Evolutionary conservation across 2,888 invertebrate genomes (phyloP).

Genomic region (Tyria jacobaeae): DNA sequence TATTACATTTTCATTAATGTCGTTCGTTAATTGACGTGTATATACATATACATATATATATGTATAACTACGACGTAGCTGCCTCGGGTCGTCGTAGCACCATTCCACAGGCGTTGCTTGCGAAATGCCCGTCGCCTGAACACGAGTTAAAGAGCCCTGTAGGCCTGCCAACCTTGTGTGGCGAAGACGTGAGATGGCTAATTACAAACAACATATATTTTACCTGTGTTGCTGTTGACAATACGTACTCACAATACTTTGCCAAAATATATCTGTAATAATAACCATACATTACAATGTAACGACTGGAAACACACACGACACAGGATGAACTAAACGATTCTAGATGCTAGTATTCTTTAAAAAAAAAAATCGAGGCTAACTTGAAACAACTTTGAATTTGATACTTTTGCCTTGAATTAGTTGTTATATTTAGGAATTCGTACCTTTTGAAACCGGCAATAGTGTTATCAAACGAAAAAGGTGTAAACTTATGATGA

Average conservation of each 20-base stretch:
- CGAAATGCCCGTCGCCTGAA: slow-evolving; percentile 45
- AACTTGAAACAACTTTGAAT: too few species aligned
- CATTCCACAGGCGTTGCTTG: slow-evolving; percentile 54
- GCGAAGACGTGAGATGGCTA: slow-evolving; percentile 61
- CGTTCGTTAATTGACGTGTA: too few species aligned
- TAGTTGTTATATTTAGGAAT: too few species aligned
- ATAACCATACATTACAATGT: slow-evolving; percentile 23
- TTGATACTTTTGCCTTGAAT: too few species aligned
- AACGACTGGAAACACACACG: slow-evolving; percentile 3
- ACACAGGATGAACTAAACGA: slow-evolving; percentile 21
- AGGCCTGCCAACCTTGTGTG: slow-evolving; percentile 56
- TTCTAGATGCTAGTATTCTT: too few species aligned
- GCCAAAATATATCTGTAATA: slow-evolving; percentile 36
- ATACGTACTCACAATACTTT: slow-evolving; percentile 43
- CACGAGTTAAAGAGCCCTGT: slow-evolving; percentile 52
- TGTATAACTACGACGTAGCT: slow-evolving; percentile 36
- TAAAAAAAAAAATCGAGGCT: too few species aligned
- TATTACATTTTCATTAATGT: not conserved
- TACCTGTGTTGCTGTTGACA: slow-evolving; percentile 60
- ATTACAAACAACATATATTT: slow-evolving; percentile 64
- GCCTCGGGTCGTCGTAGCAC: slow-evolving; percentile 44
- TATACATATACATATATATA: too few species aligned
- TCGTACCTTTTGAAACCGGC: too few species aligned
- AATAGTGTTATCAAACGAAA: too few species aligned
- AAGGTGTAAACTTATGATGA: too few species aligned